Evolutionary conservation across 2,797 vertebrate genomes (phyloP).

Genomic region (Aselliscus stoliczkanus): DNA sequence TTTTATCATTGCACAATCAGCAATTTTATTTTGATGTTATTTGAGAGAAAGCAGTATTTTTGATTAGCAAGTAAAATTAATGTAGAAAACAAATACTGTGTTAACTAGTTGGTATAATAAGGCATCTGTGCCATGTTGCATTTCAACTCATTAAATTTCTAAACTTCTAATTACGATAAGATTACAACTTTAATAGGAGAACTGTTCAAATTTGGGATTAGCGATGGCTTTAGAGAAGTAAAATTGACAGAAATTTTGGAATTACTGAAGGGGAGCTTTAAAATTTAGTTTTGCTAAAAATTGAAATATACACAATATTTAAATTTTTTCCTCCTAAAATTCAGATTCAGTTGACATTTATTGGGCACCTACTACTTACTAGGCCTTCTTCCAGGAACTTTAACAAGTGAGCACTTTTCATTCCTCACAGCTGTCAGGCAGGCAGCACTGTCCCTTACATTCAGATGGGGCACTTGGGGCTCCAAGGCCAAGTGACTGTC

Average conservation of each 20-base stretch:
- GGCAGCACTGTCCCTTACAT: neutral
- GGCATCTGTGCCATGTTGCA: constrained; percentile 74
- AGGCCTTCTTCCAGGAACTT: neutral
- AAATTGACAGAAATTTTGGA: constrained; percentile 36
- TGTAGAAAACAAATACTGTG: constrained; percentile 74
- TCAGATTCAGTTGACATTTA: constrained; percentile 2
- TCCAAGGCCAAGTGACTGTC: neutral
- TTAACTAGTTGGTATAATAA: constrained; percentile 78
- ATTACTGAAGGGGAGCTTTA: constrained; percentile 15
- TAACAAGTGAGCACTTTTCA: neutral
- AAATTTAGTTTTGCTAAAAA: constrained; percentile 33
- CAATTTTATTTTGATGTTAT: constrained; percentile 73
- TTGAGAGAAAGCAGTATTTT: constrained; percentile 68
- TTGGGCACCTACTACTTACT: neutral
- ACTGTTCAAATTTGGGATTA: constrained; percentile 37
- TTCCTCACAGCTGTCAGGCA: neutral
- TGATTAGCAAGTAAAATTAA: constrained; percentile 78
- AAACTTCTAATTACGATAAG: constrained; percentile 72
- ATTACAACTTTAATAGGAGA: constrained; percentile 63
- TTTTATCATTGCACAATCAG: constrained; percentile 69
- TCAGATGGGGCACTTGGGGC: neutral
- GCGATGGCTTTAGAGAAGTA: constrained; percentile 43
- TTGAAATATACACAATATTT: constrained; percentile 3
- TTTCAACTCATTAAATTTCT: constrained; percentile 78
- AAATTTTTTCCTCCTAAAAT: constrained; percentile 39